These are phyloP conservation scores for Sylvia borin DNA, from an alignment of 2,797 vertebrate genomes.

Conservation along the genomic window DNA sequence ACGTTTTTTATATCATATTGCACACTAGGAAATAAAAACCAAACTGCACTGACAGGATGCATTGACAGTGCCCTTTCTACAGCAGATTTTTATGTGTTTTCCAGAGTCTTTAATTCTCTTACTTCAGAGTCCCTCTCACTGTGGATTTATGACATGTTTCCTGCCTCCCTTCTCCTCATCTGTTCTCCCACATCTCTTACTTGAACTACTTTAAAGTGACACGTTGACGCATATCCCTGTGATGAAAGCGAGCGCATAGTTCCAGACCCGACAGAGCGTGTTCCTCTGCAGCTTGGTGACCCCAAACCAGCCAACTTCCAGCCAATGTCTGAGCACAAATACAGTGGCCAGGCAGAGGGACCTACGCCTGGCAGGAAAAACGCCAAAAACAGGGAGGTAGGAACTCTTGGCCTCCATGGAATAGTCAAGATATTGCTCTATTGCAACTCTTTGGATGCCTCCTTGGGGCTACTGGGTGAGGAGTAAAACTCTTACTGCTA, in stretches of 20 bases:
- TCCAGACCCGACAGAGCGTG: rapidly evolving
- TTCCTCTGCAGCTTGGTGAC: neutral
- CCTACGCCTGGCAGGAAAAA: neutral
- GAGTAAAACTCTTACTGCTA: neutral
- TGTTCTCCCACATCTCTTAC: slow-evolving; percentile 55
- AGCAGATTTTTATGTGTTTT: slow-evolving; percentile 60
- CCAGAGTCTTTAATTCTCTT: slow-evolving; percentile 68
- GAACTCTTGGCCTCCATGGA: neutral
- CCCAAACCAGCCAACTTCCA: neutral
- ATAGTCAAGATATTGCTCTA: neutral
- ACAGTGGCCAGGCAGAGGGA: neutral
- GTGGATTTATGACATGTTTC: slow-evolving; percentile 72
- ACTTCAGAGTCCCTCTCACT: slow-evolving; percentile 64
- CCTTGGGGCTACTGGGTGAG: neutral
- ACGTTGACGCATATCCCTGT: slow-evolving; percentile 17
- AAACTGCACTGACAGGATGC: slow-evolving; percentile 43
- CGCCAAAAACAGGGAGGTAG: neutral
- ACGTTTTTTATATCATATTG: slow-evolving; percentile 21
- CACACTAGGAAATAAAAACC: slow-evolving; percentile 66
- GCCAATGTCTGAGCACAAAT: neutral
- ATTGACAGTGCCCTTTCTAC: slow-evolving; percentile 58
- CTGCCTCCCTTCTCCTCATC: slow-evolving; percentile 63
- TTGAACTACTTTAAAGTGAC: slow-evolving; percentile 67
- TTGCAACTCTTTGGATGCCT: neutral
- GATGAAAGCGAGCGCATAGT: slow-evolving; percentile 25